These are phyloP conservation scores for Leptodactylus fallax DNA, from an alignment of 2,797 vertebrate genomes.

Conservation along the genomic window DNA sequence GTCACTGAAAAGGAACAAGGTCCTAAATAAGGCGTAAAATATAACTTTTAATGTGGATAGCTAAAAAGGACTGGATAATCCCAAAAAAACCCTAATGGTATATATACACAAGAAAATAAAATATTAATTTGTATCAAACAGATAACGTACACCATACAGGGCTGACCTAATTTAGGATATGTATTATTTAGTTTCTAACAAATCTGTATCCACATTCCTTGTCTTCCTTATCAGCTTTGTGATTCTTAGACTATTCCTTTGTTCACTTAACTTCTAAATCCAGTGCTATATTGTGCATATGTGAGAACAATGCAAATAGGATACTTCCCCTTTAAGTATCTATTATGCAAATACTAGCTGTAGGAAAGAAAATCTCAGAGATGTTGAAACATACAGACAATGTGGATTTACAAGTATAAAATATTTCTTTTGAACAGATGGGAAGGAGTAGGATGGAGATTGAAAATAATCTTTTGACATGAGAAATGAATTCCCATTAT, in stretches of 20 bases:
- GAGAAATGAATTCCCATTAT: conserved; percentile 61
- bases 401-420: conserved; percentile 52
- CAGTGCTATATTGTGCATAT: background rate
- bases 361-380: conserved; percentile 5
- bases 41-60: too few species aligned
- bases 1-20: too few species aligned
- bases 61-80: too few species aligned
- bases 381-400: conserved; percentile 38
- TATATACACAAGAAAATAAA: too few species aligned
- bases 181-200: too few species aligned
- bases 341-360: conserved; percentile 13
- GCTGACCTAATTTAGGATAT: too few species aligned
- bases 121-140: too few species aligned
- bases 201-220: too few species aligned
- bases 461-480: conserved; percentile 64
- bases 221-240: background rate
- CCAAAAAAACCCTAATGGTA: too few species aligned
- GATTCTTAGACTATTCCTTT: background rate
- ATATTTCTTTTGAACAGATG: conserved; percentile 59
- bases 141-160: too few species aligned
- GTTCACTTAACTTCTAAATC: background rate
- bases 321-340: conserved; percentile 17
- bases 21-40: too few species aligned
- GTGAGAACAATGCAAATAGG: background rate
- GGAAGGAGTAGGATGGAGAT: conserved; percentile 54